A percentile compares a stretch with the other conserved stretches of the same genome.
phyloP scores from a whole-genome alignment of 1,140 invertebrate genomes.

The Phymorhynchus buccinoides region DNA sequence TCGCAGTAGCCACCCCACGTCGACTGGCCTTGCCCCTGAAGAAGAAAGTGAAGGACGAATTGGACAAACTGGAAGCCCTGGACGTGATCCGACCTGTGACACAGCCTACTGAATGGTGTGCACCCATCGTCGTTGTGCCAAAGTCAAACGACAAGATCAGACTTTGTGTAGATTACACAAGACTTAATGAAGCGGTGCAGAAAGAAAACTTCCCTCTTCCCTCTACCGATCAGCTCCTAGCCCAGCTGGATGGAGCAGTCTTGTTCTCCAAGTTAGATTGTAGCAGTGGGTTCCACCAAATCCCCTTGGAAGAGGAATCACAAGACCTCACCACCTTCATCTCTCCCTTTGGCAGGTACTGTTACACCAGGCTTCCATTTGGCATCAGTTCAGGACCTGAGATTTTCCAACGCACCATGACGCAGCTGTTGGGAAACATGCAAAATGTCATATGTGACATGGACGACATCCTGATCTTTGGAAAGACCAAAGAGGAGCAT shows the following conservation, averaged over 20 bases:
- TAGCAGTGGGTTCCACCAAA: slow-evolving; percentile 40
- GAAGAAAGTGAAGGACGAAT: slow-evolving; percentile 8
- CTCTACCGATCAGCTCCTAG: slow-evolving; percentile 42
- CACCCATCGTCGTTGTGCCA: not conserved
- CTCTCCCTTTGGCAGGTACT: slow-evolving; percentile 70
- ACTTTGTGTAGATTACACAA: slow-evolving; percentile 50
- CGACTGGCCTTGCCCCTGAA: slow-evolving; percentile 24
- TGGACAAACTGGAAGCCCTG: not conserved
- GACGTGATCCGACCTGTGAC: not conserved
- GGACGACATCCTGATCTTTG: slow-evolving; percentile 61
- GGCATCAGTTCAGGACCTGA: slow-evolving; percentile 61
- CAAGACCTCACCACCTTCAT: slow-evolving; percentile 50
- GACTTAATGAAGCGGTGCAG: slow-evolving; percentile 38
- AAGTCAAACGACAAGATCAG: slow-evolving; percentile 42
- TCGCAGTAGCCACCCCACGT: slow-evolving; percentile 8
- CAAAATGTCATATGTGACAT: slow-evolving; percentile 38
- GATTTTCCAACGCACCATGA: slow-evolving; percentile 46
- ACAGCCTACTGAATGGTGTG: slow-evolving; percentile 29
- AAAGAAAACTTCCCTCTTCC: slow-evolving; percentile 39
- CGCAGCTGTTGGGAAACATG: slow-evolving; percentile 36
- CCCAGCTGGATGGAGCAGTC: slow-evolving; percentile 64
- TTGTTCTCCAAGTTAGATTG: slow-evolving; percentile 43
- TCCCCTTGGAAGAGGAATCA: slow-evolving; percentile 35
- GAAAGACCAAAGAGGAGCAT: slow-evolving; percentile 52
- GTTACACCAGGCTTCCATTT: slow-evolving; percentile 70